Base-by-base conservation (phyloP, 2,888 invertebrate species). In the Heliconius erato region DNA sequence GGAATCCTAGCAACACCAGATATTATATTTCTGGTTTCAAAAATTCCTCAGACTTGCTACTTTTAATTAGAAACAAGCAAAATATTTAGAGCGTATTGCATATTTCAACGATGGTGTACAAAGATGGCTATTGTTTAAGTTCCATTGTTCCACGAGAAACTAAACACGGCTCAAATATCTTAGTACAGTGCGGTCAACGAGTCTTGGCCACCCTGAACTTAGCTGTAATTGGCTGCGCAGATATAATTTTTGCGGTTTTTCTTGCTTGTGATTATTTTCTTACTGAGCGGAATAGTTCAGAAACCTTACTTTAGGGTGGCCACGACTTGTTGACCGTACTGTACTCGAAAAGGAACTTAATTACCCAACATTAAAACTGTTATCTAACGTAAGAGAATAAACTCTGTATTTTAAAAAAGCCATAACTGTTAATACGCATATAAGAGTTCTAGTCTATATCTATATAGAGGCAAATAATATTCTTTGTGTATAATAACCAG, bases 101-200 rank as follows among this genome's bases (percentile, higher is more conserved):
- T 72, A 71, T 49, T 80, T 74, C 49, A 35, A 54, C 74, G 80
- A 68, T 63, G 32, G 74, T 74, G 32, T 74, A 80, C 74, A 80
- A 80, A 40, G 74, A 54, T 54, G 65, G 78, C 83, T 74, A 83
- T 84, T 84, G 84, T 84, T 82, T n/a, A 84, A 82, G 79, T 35
- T 49, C 79, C 82, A 85, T 85, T 85, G 85, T 85, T 85, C 79
- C 79, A 40, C 79, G 78, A 79, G 81, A 80, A 83, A 79, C 80
- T 78, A 77, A 79, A 71, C 80, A 80, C 74, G 59, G 35, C 59
- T 76, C 74, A 76, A 76, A 76, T 76, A 76, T n/a, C 54, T 54
- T 2, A 54, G 7, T 54, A 54, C 23, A 54, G 54, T 54, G 23
- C 54, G 54, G 54, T 54, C 54, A 54, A 54, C 54, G 54, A 23